Percentiles rank a stretch among this genome's conserved stretches.
These are phyloP conservation scores for Aplidium turbinatum DNA, from an alignment of 23 tunicate genomes.

Conservation along the genomic window DNA sequence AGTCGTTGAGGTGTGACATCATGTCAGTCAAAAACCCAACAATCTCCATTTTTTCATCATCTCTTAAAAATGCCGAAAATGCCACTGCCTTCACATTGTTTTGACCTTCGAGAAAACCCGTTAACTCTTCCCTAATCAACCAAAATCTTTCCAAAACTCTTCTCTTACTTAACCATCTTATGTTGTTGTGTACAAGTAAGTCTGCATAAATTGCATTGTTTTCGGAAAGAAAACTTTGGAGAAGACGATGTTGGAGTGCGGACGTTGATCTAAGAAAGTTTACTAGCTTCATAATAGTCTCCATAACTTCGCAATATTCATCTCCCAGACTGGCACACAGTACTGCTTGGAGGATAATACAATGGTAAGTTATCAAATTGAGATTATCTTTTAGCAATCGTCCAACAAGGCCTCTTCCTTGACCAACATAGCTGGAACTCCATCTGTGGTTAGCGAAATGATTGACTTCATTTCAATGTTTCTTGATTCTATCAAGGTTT, in stretches of 20 bases:
- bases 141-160: too few species aligned
- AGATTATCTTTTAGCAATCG: constrained; percentile 36
- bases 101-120: constrained; percentile 6
- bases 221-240: constrained; percentile 14
- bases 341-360: constrained; percentile 16
- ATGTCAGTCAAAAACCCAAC: constrained; percentile 27
- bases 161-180: too few species aligned
- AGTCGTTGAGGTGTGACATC: constrained; percentile 29
- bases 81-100: constrained; percentile 24
- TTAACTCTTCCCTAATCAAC: constrained; percentile 3
- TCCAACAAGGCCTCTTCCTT: constrained; percentile 35
- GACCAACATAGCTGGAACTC: constrained; percentile 36
- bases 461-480: constrained; percentile 31
- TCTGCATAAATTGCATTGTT: constrained; percentile 17
- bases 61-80: constrained; percentile 27
- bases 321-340: constrained; percentile 40
- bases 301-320: constrained; percentile 32
- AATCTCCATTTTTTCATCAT: constrained; percentile 23
- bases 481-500: constrained; percentile 30
- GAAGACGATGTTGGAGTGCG: constrained; percentile 5
- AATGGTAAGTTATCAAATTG: constrained; percentile 36
- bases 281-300: constrained; percentile 34
- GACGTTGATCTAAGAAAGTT: constrained; percentile 24
- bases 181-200: constrained; percentile 25
- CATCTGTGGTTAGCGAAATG: constrained; percentile 25